Evolutionary conservation across 2,888 invertebrate species (phyloP).

Genomic region (Rotaria macrura): DNA sequence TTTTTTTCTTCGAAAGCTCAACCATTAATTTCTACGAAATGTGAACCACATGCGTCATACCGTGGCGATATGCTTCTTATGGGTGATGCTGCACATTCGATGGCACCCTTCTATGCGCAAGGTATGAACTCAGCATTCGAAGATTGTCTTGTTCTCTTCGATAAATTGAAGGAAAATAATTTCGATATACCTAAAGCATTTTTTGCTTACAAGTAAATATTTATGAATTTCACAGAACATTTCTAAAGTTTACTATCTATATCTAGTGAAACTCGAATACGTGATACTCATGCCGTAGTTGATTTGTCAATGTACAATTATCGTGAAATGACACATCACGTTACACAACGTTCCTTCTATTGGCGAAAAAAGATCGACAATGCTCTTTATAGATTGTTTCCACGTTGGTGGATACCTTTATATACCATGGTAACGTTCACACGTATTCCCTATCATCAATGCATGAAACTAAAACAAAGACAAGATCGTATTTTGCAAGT

Average conservation of each 20-base stretch:
- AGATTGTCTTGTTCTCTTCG: not conserved
- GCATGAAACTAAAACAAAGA: slow-evolving; percentile 69
- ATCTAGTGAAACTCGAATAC: slow-evolving; percentile 55
- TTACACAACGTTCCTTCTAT: slow-evolving; percentile 69
- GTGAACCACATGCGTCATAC: slow-evolving; percentile 69
- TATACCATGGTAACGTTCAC: slow-evolving; percentile 82
- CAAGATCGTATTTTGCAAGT: slow-evolving; percentile 65
- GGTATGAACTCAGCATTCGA: slow-evolving; percentile 70
- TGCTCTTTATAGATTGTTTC: slow-evolving; percentile 63
- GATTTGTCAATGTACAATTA: slow-evolving; percentile 87
- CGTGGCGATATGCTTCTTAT: slow-evolving; percentile 66
- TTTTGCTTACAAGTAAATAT: not conserved
- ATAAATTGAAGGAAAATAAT: slow-evolving; percentile 3
- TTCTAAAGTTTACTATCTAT: no score
- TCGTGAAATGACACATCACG: slow-evolving; percentile 79
- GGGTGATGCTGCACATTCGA: slow-evolving; percentile 94
- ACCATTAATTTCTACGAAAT: slow-evolving; percentile 77
- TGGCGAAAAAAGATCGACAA: slow-evolving; percentile 73
- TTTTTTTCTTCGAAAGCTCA: slow-evolving; percentile 67
- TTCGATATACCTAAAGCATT: not conserved
- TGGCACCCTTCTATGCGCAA: slow-evolving; percentile 97
- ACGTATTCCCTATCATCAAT: slow-evolving; percentile 72
- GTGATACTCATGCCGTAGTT: slow-evolving; percentile 79
- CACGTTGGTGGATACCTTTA: slow-evolving; percentile 75
- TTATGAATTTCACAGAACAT: not conserved